A percentile compares a stretch with the other conserved stretches of the same genome.
phyloP scores from a whole-genome alignment of 2,888 invertebrate species.

The Andrena praecox region DNA sequence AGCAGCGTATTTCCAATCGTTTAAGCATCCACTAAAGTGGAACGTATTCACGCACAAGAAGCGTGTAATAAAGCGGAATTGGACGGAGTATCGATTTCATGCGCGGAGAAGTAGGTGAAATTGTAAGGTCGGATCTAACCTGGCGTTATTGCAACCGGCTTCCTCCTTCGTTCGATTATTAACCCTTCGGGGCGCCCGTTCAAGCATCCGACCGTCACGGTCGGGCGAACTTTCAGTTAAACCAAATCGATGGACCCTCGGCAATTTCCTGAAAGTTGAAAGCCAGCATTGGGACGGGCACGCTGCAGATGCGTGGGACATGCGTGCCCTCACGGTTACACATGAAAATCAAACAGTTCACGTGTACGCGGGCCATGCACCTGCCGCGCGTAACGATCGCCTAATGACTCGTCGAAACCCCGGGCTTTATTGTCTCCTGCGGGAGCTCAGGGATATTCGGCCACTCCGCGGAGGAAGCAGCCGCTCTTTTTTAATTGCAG shows the following conservation, averaged over 20 bases:
- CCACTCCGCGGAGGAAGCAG: conserved; percentile 4
- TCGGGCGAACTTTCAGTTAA: conserved; percentile 60
- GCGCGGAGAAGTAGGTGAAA: conserved; percentile 21
- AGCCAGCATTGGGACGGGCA: conserved; percentile 50
- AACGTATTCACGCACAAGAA: conserved; percentile 1
- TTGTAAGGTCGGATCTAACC: conserved; percentile 14
- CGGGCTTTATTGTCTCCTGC: conserved; percentile 43
- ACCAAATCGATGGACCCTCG: conserved; percentile 43
- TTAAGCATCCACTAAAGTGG: background rate
- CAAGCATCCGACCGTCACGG: conserved; percentile 44
- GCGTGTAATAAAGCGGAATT: background rate
- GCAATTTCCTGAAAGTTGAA: conserved; percentile 71
- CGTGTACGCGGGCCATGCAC: conserved; percentile 56
- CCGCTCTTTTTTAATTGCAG: background rate
- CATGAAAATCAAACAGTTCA: conserved; percentile 68
- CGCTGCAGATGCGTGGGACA: conserved; percentile 74
- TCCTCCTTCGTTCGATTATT: conserved; percentile 30
- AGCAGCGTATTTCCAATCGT: background rate
- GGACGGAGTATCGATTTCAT: conserved; percentile 9
- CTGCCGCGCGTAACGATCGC: conserved; percentile 72
- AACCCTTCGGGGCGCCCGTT: conserved; percentile 37
- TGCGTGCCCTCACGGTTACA: conserved; percentile 69
- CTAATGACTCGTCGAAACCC: conserved; percentile 75
- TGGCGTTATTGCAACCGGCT: conserved; percentile 14
- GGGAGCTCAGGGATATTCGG: conserved; percentile 32